A percentile compares a stretch with the other conserved stretches of the same genome.
These are phyloP conservation scores for Amorpha juglandis DNA, from an alignment of 2,888 invertebrate species.

Conservation along the genomic window DNA sequence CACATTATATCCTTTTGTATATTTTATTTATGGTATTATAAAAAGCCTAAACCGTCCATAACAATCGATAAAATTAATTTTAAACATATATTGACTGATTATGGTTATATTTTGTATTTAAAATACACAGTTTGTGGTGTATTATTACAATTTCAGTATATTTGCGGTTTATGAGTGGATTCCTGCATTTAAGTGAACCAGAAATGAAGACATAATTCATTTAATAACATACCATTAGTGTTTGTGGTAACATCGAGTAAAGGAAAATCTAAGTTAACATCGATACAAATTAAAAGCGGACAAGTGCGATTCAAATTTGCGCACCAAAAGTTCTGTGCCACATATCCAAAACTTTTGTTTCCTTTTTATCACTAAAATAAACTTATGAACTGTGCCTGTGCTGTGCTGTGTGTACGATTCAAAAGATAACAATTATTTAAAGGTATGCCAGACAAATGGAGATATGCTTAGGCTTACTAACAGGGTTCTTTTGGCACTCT, in stretches of 20 bases:
- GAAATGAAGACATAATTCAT: constrained; percentile 14
- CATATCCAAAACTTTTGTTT: too few species aligned
- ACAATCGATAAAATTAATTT: constrained; percentile 5
- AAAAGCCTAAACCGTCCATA: not conserved
- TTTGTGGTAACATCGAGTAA: constrained; percentile 14
- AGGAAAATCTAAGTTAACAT: constrained; percentile 9
- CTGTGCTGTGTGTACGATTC: too few species aligned
- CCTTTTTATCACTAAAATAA: too few species aligned
- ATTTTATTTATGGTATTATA: constrained; percentile 1
- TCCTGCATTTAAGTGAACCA: not conserved
- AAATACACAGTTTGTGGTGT: constrained; percentile 16
- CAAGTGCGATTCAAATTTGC: not conserved
- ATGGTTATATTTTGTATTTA: not conserved
- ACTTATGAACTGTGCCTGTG: too few species aligned
- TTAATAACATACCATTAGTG: constrained; percentile 13
- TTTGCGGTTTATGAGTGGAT: constrained; percentile 1
- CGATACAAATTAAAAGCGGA: constrained; percentile 7
- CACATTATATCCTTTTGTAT: constrained; percentile 19
- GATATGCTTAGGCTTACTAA: too few species aligned
- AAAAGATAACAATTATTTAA: too few species aligned
- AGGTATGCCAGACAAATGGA: too few species aligned
- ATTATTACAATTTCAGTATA: constrained; percentile 7
- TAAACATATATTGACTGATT: not conserved
- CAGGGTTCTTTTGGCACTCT: too few species aligned
- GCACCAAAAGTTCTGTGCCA: not conserved